Conservation (phyloP, 2,888 invertebrate species). For the Drosophila vallismaia region DNA sequence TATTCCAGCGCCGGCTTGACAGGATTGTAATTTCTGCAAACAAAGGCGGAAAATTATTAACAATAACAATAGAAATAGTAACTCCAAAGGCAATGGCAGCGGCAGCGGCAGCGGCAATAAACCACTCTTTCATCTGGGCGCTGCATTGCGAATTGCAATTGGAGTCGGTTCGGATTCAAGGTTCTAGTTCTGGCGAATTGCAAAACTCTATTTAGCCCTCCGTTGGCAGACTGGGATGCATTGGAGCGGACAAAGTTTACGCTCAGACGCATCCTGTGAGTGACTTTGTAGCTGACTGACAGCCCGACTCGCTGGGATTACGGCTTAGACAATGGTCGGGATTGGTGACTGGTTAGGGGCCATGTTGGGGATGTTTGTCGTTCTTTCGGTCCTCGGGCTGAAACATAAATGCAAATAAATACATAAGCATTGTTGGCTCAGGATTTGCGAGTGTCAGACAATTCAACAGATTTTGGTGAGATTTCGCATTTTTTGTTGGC, state of each 20-base stretch:
- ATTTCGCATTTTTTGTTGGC: constrained; percentile 6
- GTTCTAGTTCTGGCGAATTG: constrained; percentile 42
- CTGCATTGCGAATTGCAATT: constrained; percentile 45
- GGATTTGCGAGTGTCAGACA: constrained; percentile 27
- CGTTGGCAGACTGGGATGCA: constrained; percentile 54
- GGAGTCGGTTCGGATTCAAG: constrained; percentile 5
- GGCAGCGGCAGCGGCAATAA: constrained; percentile 39
- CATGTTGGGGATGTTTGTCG: constrained; percentile 21
- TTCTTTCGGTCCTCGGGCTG: constrained; percentile 41
- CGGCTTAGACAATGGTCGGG: constrained; percentile 59
- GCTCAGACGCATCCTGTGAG: constrained; percentile 68
- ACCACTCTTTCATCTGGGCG: constrained; percentile 47
- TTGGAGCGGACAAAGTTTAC: constrained; percentile 67
- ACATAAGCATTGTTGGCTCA: constrained; percentile 49
- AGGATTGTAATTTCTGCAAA: constrained; percentile 40
- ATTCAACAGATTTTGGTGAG: constrained; percentile 15
- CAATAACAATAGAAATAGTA: constrained; percentile 62
- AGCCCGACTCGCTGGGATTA: constrained; percentile 41
- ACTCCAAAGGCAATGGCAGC: neutral
- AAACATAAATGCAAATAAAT: constrained; percentile 70
- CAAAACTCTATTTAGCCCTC: constrained; percentile 56
- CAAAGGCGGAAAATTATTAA: constrained; percentile 68
- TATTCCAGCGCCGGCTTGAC: constrained; percentile 12
- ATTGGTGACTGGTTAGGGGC: neutral
- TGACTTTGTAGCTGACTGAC: constrained; percentile 61